Evolutionary conservation across 1,140 invertebrate species (phyloP).

Genomic region (Lanistes nyassanus): DNA sequence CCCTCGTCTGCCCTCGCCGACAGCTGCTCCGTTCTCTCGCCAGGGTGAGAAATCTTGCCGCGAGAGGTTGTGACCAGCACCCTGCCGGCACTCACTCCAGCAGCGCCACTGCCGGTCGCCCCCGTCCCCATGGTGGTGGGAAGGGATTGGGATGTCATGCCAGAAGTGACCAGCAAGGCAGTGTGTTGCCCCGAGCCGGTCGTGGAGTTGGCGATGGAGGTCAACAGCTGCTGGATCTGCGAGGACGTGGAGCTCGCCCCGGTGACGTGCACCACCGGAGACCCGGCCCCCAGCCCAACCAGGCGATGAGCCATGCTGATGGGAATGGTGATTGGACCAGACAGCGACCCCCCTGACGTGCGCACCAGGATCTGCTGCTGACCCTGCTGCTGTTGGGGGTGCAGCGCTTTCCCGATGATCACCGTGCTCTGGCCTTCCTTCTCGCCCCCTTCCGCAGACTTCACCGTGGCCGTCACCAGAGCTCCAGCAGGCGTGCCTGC

Average conservation of each 20-base stretch:
- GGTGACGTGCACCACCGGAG: slow-evolving; percentile 44
- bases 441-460: slow-evolving; percentile 2
- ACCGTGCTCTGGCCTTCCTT: neutral
- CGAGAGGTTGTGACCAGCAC: neutral
- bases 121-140: slow-evolving; percentile 4
- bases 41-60: neutral
- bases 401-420: neutral
- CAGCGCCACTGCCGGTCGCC: slow-evolving; percentile 1
- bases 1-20: neutral
- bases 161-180: slow-evolving; percentile 6
- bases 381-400: neutral
- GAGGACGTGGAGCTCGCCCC: slow-evolving; percentile 38
- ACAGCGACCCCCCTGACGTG: neutral
- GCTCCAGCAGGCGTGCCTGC: neutral
- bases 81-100: neutral
- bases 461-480: slow-evolving; percentile 21
- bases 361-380: slow-evolving; percentile 6
- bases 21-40: neutral
- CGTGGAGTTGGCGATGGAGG: slow-evolving; percentile 24
- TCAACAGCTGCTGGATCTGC: slow-evolving; percentile 56
- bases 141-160: neutral
- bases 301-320: slow-evolving; percentile 28
- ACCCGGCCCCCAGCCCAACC: slow-evolving; percentile 23
- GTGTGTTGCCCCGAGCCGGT: neutral
- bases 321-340: slow-evolving; percentile 25